Conservation (phyloP, 2,113 vertebrate genomes). For the Podiceps cristatus region DNA sequence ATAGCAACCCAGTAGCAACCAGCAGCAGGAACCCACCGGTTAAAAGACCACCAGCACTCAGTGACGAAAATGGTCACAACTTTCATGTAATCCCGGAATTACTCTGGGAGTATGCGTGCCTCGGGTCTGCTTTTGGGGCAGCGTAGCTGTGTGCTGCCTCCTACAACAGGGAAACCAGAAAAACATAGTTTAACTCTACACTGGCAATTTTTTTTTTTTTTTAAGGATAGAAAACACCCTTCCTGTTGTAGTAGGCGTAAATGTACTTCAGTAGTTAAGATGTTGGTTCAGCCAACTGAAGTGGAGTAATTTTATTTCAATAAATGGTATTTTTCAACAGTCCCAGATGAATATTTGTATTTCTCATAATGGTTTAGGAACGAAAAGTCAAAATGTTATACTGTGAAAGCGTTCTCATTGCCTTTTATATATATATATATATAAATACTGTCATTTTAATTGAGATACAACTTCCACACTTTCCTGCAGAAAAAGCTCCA, state of each 20-base stretch:
- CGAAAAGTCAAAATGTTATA: background rate
- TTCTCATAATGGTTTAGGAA: background rate
- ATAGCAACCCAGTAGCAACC: background rate
- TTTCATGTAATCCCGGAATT: background rate
- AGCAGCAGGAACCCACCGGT: background rate
- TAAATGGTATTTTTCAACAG: background rate
- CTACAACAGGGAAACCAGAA: background rate
- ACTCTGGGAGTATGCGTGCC: background rate
- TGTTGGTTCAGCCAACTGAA: background rate
- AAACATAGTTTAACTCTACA: background rate
- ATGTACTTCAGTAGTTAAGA: background rate
- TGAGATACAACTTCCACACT: background rate
- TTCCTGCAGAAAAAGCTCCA: background rate
- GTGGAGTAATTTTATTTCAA: constrained; percentile 1
- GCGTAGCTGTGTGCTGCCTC: background rate
- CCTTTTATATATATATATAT: background rate
- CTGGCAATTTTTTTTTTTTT: background rate
- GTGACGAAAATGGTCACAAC: background rate
- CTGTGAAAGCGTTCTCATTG: background rate
- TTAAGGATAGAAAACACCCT: background rate
- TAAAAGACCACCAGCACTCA: background rate
- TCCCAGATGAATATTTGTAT: constrained; percentile 9
- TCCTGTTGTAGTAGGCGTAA: background rate
- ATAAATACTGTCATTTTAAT: constrained; percentile 12
- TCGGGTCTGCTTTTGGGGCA: background rate